phyloP scores from a whole-genome alignment of 2,888 invertebrate genomes.

The Lithophane socia region DNA sequence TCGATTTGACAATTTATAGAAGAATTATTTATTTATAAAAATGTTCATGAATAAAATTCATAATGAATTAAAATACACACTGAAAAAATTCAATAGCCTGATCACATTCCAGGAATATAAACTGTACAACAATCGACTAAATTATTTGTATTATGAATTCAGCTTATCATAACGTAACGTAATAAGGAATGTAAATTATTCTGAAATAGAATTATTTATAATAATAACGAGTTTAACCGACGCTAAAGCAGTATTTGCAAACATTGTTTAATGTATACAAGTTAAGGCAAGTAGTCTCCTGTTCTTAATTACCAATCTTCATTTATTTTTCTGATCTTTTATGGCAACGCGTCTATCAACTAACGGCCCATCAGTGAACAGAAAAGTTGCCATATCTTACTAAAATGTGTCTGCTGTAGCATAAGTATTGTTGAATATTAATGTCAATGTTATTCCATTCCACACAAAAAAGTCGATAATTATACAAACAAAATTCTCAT shows the following conservation, averaged over 20 bases:
- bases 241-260: background rate
- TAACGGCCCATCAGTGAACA: background rate
- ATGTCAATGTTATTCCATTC: background rate
- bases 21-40: too few relatives aligned
- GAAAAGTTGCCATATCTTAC: background rate
- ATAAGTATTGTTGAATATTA: too few relatives aligned
- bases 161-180: too few relatives aligned
- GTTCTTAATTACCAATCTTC: background rate
- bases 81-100: slow-evolving; percentile 12
- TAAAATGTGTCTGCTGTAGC: background rate
- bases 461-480: background rate
- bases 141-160: slow-evolving; percentile 6
- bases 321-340: background rate
- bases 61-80: background rate
- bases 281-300: background rate
- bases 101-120: background rate
- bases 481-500: background rate
- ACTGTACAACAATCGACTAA: background rate
- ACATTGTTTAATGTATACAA: background rate
- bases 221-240: background rate
- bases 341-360: too few relatives aligned
- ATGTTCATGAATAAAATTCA: background rate
- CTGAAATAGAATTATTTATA: background rate
- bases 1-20: background rate
- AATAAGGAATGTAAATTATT: background rate